Conservation (phyloP, 2,113 vertebrate species). For the Taxidea taxus region DNA sequence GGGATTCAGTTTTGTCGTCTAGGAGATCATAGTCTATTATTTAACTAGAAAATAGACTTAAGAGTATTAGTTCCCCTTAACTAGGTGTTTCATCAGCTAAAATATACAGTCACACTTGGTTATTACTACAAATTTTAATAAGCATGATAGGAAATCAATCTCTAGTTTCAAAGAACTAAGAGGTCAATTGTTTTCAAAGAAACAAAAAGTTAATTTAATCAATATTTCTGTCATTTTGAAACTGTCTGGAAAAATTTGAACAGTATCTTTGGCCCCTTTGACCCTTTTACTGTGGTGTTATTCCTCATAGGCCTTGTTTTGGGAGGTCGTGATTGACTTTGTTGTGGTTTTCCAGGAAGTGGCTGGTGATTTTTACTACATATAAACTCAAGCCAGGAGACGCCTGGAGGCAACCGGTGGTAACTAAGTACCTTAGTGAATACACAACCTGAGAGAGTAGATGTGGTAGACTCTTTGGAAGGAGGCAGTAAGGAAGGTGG, state of each 20-base stretch:
- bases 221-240: constrained; percentile 45
- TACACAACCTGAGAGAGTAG: neutral
- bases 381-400: constrained; percentile 74
- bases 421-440: constrained; percentile 1
- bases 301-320: neutral
- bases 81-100: neutral
- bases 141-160: constrained; percentile 16
- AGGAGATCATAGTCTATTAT: neutral
- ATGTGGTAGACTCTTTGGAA: neutral
- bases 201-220: constrained; percentile 62
- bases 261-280: neutral
- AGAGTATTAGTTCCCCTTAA: neutral
- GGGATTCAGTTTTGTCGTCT: neutral
- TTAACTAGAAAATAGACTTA: neutral
- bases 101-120: neutral
- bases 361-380: constrained; percentile 48
- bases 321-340: neutral
- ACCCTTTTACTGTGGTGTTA: neutral
- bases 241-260: constrained; percentile 49
- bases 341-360: neutral
- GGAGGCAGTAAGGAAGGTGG: neutral
- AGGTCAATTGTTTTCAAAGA: constrained; percentile 37
- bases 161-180: constrained; percentile 43
- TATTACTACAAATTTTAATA: constrained; percentile 18
- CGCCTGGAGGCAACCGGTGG: constrained; percentile 63